Conservation (phyloP, 2,888 invertebrate genomes). For the Cetonia aurata region DNA sequence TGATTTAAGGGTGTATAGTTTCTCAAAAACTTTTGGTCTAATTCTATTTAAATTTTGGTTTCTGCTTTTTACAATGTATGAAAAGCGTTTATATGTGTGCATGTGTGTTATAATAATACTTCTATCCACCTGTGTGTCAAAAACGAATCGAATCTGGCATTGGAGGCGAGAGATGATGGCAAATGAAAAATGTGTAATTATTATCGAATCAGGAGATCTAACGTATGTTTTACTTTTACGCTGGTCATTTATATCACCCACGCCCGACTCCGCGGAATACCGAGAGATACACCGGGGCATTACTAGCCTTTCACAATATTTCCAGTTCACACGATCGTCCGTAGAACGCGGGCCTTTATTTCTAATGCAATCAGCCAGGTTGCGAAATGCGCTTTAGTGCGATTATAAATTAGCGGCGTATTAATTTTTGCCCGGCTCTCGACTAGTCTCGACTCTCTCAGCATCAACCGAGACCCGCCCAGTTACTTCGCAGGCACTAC, state of each 20-base stretch:
- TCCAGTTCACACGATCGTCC: conserved; percentile 57
- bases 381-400: conserved; percentile 54
- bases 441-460: conserved; percentile 49
- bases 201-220: conserved; percentile 38
- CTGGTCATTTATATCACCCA: conserved; percentile 54
- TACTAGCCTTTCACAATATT: conserved; percentile 53
- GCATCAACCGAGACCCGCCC: conserved; percentile 54
- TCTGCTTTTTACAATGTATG: too few relatives aligned
- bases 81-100: too few relatives aligned
- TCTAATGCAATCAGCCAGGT: conserved; percentile 54
- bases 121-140: too few relatives aligned
- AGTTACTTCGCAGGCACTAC: conserved; percentile 53
- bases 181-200: conserved; percentile 32
- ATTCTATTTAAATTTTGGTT: too few relatives aligned
- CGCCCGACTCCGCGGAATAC: conserved; percentile 48
- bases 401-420: conserved; percentile 57
- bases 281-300: conserved; percentile 29
- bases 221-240: conserved; percentile 46
- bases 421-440: conserved; percentile 55
- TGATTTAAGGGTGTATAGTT: too few relatives aligned
- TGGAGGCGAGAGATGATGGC: conserved; percentile 11
- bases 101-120: too few relatives aligned
- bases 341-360: conserved; percentile 52
- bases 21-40: too few relatives aligned
- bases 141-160: too few relatives aligned